Evolutionary conservation across 2,888 invertebrate species (phyloP), one percentile per base, ranked within the genome.

Genomic region (Phyto melanocephala): DNA sequence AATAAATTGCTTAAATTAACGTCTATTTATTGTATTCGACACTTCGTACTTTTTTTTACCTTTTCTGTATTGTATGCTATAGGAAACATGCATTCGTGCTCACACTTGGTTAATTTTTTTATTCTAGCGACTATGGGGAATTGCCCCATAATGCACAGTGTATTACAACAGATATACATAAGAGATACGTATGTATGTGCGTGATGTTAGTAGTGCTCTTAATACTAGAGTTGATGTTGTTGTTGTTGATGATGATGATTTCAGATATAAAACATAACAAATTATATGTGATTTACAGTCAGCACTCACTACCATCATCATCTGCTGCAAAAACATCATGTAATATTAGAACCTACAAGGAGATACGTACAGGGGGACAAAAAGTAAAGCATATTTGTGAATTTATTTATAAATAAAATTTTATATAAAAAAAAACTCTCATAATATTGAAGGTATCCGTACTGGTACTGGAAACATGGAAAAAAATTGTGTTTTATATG

Each of bases 1-100:
- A 82, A 82, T 79, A 79, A 79, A 82, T 82, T 82, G 67, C 79
- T 82, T 82, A 79, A 82, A 82, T 82, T 82, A 76, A 79, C 75
- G 75, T 82, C 75, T 79, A 79, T 82, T 79, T 82, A 82, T 82
- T 79, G 82, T 79, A 71, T 76, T 82, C 79, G 71, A 82, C 54
- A 76, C 20, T 22, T 45, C 13, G 45, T 10, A 22, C 47, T 47
- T 47, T 60, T 52, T 76, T 75, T 28, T 50, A 78, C 60, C 75
- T 60, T 60, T 79, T 71, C 65, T 40, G n/a, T n/a, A n/a, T n/a
- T n/a, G n/a, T n/a, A n/a, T n/a, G n/a, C 15, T 67, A 28, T 22
- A 62, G n/a, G 40, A 5, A 24, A 28, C 1, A 50, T 62, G 11
- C 20, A n/a, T n/a, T n/a, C 24, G 7, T 47, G 62, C 70, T 70